These are phyloP conservation scores for Oscheius sp. DNA, from an alignment of 1,140 invertebrate species.

Conservation along the genomic window DNA sequence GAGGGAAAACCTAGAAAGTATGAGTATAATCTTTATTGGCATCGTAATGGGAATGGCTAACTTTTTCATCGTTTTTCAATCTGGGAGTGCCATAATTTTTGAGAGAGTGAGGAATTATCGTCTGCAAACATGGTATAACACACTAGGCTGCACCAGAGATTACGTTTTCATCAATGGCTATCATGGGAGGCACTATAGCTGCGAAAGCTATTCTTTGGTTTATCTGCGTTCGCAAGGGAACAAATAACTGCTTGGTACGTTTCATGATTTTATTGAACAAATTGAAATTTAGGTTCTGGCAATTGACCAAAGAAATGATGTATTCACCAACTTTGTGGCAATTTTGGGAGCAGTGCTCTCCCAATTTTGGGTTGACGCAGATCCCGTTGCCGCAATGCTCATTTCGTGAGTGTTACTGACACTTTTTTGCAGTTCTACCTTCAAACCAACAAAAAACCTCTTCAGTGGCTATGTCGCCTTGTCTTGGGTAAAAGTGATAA, in stretches of 20 bases:
- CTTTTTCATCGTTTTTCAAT: constrained; percentile 11
- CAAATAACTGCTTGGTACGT: neutral
- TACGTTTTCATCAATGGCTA: neutral
- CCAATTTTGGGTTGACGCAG: neutral
- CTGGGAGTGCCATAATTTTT: constrained; percentile 4
- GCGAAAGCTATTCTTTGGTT: constrained; percentile 9
- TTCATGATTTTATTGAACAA: neutral
- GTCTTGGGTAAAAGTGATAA: neutral
- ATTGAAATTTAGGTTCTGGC: constrained; percentile 13
- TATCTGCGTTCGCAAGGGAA: neutral
- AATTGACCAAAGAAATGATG: constrained; percentile 23
- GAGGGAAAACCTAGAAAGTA: constrained; percentile 6
- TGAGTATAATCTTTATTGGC: constrained; percentile 27
- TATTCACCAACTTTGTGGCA: constrained; percentile 16
- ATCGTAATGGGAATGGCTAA: constrained; percentile 24
- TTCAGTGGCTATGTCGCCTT: constrained; percentile 15
- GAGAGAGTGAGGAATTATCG: too few species aligned
- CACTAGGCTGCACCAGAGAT: neutral
- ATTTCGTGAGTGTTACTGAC: constrained; percentile 1
- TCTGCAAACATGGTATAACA: too few species aligned
- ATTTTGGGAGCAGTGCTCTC: constrained; percentile 18
- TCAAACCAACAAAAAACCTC: neutral
- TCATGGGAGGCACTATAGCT: neutral
- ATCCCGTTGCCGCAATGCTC: constrained; percentile 11
- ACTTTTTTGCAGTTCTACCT: neutral